A percentile compares a stretch with the other conserved stretches of the same genome.
Evolutionary conservation across 2,797 vertebrate genomes (phyloP).

Genomic region (Cheracebus regulus): DNA sequence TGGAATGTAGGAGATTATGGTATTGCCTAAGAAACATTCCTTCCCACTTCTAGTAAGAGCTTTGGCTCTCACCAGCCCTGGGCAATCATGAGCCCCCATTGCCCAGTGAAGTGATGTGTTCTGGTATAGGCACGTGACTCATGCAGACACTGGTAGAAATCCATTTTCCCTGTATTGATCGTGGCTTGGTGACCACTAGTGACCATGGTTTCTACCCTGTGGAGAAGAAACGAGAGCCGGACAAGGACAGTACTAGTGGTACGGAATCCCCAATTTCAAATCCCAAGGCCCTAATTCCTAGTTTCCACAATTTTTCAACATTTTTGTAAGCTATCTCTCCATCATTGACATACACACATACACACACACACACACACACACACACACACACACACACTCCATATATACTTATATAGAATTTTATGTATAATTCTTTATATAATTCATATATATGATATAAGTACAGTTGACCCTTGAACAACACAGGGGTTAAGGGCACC

Average conservation of each 20-base stretch:
- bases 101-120: not conserved
- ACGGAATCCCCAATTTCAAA: not conserved
- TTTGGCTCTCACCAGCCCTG: not conserved
- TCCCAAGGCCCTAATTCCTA: not conserved
- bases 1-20: not conserved
- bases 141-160: not conserved
- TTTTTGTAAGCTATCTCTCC: not conserved
- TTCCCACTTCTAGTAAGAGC: not conserved
- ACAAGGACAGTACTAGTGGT: not conserved
- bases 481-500: not conserved
- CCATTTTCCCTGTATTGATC: not conserved
- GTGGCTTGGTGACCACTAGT: no score
- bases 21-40: not conserved
- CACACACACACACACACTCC: not conserved
- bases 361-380: rapidly evolving
- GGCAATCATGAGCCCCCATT: not conserved
- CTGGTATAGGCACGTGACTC: not conserved
- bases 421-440: not conserved
- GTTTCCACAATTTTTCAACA: not conserved
- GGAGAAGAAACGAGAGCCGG: not conserved
- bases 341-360: not conserved
- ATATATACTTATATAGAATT: not conserved
- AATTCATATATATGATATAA: not conserved
- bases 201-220: not conserved
- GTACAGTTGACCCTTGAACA: not conserved